Evolutionary conservation across 2,888 invertebrate species (phyloP), one percentile per base, ranked within the genome.

Genomic region (Epinotia demarniana): DNA sequence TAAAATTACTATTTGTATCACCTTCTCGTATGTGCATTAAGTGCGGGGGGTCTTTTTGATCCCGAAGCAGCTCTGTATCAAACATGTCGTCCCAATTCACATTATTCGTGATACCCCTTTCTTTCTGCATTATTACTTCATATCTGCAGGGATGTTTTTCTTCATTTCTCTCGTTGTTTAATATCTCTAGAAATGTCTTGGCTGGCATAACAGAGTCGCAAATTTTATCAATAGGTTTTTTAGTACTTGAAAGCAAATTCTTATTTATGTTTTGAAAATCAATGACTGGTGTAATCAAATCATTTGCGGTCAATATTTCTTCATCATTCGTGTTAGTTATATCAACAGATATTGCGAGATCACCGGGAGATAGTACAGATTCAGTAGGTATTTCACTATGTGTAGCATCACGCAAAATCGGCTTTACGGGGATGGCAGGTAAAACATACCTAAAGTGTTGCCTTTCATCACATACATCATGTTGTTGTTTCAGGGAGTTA

Each of bases 21-120:
- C 43, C 13, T 64, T 77, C 55, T 16, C 46, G 13, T 57, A 60
- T 58, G 18, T 1, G 49, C 11, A 3, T 23, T 46, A 62, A 18
- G 2, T 16, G 33, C 1, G 8, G 18, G 4, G 53, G 18, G 16
- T 9, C n/a, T 60, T 66, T 63, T 11, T 76, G 53, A 70, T 81
- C 79, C 23, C 78, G 72, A 70, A 91, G 80, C 62, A 91, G 77
- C 73, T 90, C 87, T 27, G 82, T 81, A 79, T 91, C 91, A 79
- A 92, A 87, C 86, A 92, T 89, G 64, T 91, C 82, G 76, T 85
- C 80, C 92, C 91, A 91, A 63, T 83, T 77, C 8, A 88, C 79
- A 53, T 81, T 60, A 46, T 43, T 60, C 16, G 2, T 19, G 4
- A 18, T 55, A 18, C 11, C n/a, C 9, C 43, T 16, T n/a, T 55